Evolutionary conservation across 2,888 invertebrate genomes (phyloP), one percentile per base, ranked within the genome.

Genomic region (Plutella xylostella): DNA sequence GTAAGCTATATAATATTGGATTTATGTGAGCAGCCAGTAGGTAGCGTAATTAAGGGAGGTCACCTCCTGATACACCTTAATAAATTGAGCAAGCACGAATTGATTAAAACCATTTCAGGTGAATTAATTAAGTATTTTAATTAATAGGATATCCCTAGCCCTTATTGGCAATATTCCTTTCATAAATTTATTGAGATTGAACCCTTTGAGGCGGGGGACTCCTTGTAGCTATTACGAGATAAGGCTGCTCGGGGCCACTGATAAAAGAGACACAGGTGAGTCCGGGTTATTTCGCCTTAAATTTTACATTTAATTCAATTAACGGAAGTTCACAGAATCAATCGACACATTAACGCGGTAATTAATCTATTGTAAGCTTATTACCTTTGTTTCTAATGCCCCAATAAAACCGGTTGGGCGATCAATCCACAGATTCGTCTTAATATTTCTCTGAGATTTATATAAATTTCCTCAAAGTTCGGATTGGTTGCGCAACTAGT

Each of bases 61-160:
- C 59, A 58, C 45, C 42, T 64, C 60, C 67, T 66, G 63, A 72
- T 75, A 68, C 62, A 70, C 78, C 79, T 72, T 77, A 72, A 82
- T 82, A 83, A 83, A 83, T 83, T 74, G 76, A 68, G 68, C 68
- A 66, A 35, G 42, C 63, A 61, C 63, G 73, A 79, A 83, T 82
- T 83, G 80, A 82, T 82, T 83, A 82, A 79, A 82, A 73, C 82
- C 73, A 78, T 80, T 82, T 64, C 76, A 82, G 78, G 82, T 83
- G 80, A 82, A 83, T 83, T 83, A 82, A 83, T 83, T 82, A 79
- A 80, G 79, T 79, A 82, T 82, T 78, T 76, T 83, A 82, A 82
- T 83, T 83, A 83, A 83, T 83, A 82, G 77, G 74, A 80, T 79
- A 72, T 79, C 65, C 76, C 73, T 71, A 69, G 65, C 73, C 75